These are phyloP conservation scores for Halcyon leucocephala DNA, from an alignment of 2,797 vertebrate species.

Conservation along the genomic window DNA sequence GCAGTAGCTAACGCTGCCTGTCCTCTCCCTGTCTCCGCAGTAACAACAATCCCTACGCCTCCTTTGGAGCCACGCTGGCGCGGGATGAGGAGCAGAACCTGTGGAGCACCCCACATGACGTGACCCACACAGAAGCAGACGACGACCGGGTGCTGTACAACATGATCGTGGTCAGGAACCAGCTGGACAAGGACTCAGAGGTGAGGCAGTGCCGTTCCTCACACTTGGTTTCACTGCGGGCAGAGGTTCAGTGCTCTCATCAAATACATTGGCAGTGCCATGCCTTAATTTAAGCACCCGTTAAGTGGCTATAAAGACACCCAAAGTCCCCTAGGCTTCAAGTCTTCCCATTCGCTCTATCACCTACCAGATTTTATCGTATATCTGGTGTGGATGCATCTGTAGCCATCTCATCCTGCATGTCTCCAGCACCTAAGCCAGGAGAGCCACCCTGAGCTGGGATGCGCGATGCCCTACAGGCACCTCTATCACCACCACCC, in stretches of 20 bases:
- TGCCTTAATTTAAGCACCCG: not conserved
- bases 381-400: not conserved
- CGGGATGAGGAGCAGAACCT: constrained; percentile 79
- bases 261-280: fast-evolving
- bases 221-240: fast-evolving
- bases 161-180: constrained; percentile 88
- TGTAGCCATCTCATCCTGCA: not conserved
- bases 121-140: constrained; percentile 79
- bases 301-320: not conserved
- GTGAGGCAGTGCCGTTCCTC: constrained; percentile 61
- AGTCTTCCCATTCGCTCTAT: not conserved
- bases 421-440: not conserved
- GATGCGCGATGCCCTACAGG: not conserved
- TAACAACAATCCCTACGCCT: constrained; percentile 74
- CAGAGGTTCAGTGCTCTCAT: fast-evolving
- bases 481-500: not conserved
- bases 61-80: constrained; percentile 77
- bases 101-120: constrained; percentile 70
- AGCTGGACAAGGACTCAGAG: constrained; percentile 89
- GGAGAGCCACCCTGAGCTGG: not conserved
- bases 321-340: not conserved
- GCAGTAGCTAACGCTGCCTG: not conserved
- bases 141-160: constrained; percentile 87
- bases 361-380: not conserved
- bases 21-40: not conserved